These are phyloP conservation scores for Gymnarchus niloticus DNA, from an alignment of 2,113 vertebrate species.

Conservation along the genomic window DNA sequence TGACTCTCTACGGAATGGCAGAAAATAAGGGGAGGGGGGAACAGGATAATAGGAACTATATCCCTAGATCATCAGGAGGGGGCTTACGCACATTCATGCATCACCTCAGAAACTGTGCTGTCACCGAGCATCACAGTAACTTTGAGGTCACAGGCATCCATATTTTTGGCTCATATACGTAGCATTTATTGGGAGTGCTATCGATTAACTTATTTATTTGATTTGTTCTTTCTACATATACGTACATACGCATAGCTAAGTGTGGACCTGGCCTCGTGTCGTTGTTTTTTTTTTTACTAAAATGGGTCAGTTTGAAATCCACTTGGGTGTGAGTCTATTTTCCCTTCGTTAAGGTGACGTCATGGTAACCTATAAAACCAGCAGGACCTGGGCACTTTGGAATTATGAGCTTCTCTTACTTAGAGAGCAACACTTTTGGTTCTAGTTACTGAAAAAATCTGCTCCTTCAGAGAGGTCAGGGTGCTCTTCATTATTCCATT, in stretches of 20 bases:
- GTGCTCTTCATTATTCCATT: background rate
- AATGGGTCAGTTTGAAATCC: conserved; percentile 5
- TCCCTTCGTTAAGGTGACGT: background rate
- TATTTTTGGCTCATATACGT: background rate
- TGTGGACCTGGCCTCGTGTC: background rate
- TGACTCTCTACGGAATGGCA: background rate
- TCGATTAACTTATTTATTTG: background rate
- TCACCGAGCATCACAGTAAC: background rate
- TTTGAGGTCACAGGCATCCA: background rate
- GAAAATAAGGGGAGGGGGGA: background rate
- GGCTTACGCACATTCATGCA: background rate
- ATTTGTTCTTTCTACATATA: background rate
- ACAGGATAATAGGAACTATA: background rate
- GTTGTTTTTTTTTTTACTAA: background rate
- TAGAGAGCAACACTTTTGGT: background rate
- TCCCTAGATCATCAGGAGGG: background rate
- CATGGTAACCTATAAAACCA: background rate
- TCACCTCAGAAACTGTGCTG: background rate
- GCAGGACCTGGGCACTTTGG: background rate
- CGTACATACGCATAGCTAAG: background rate
- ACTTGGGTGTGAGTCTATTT: background rate
- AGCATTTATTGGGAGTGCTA: background rate
- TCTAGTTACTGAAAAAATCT: background rate
- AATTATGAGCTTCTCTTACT: background rate
- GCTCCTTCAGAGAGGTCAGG: background rate